A percentile compares a stretch with the other conserved stretches of the same genome.
Evolutionary conservation across 2,888 invertebrate genomes (phyloP).

Genomic region (Luffia ferchaultella): DNA sequence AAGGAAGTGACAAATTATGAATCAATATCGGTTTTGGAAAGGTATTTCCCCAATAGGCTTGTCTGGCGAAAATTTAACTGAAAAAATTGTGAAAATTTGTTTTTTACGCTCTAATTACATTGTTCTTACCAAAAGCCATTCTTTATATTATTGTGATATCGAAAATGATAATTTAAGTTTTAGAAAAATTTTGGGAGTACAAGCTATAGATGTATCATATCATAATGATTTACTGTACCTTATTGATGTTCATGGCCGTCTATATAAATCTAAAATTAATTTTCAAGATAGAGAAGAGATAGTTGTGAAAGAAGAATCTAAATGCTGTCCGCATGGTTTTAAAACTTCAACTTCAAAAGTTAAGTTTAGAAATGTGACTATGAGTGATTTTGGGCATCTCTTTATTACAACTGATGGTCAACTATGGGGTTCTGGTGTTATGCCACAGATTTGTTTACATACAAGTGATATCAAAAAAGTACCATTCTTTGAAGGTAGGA

Average conservation of each 20-base stretch:
- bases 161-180: conserved; percentile 44
- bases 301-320: conserved; percentile 69
- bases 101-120: conserved; percentile 41
- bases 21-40: conserved; percentile 57
- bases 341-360: conserved; percentile 68
- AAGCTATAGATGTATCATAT: conserved; percentile 70
- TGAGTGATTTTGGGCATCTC: conserved; percentile 69
- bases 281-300: conserved; percentile 69
- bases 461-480: conserved; percentile 69
- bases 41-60: conserved; percentile 41
- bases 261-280: conserved; percentile 63
- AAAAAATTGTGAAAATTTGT: conserved; percentile 55
- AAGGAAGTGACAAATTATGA: conserved; percentile 42
- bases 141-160: conserved; percentile 46
- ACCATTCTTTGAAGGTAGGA: conserved; percentile 72
- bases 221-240: conserved; percentile 67
- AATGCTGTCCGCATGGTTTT: conserved; percentile 72
- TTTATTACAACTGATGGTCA: conserved; percentile 73
- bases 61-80: conserved; percentile 43
- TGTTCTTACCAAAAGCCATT: conserved; percentile 52
- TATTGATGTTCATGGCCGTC: conserved; percentile 68
- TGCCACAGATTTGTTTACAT: conserved; percentile 72
- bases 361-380: conserved; percentile 69
- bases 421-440: conserved; percentile 74
- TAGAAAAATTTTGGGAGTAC: conserved; percentile 55